Conservation (phyloP, 2,113 vertebrate genomes). For the Scolopax mira region DNA sequence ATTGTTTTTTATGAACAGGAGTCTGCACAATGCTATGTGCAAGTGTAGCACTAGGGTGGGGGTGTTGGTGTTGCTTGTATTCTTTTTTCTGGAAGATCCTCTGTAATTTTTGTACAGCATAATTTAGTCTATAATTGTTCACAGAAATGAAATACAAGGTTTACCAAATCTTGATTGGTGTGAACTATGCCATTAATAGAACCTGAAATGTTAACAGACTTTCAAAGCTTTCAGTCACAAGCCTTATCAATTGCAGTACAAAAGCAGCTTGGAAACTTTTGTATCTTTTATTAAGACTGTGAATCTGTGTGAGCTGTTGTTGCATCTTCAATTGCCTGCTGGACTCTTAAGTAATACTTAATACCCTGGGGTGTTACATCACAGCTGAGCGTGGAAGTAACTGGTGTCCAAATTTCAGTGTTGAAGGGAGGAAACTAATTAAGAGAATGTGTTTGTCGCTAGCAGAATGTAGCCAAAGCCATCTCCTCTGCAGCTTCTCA, state of each 20-base stretch:
- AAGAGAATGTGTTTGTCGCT: not conserved
- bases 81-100: not conserved
- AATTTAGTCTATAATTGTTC: not conserved
- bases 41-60: not conserved
- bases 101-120: not conserved
- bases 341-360: constrained; percentile 12
- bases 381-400: not conserved
- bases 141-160: not conserved
- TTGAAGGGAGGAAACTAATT: not conserved
- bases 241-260: not conserved
- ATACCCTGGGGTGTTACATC: not conserved
- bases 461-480: not conserved
- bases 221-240: not conserved
- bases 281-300: not conserved
- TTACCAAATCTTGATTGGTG: not conserved
- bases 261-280: not conserved
- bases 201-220: not conserved
- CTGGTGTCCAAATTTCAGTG: not conserved
- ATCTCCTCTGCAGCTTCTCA: not conserved
- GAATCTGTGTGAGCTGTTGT: not conserved
- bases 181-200: not conserved
- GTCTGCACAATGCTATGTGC: not conserved
- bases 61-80: too few species aligned
- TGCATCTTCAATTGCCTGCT: not conserved
- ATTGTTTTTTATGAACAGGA: not conserved